phyloP scores from a whole-genome alignment of 2,888 invertebrate species.

The Agonopterix arenella region DNA sequence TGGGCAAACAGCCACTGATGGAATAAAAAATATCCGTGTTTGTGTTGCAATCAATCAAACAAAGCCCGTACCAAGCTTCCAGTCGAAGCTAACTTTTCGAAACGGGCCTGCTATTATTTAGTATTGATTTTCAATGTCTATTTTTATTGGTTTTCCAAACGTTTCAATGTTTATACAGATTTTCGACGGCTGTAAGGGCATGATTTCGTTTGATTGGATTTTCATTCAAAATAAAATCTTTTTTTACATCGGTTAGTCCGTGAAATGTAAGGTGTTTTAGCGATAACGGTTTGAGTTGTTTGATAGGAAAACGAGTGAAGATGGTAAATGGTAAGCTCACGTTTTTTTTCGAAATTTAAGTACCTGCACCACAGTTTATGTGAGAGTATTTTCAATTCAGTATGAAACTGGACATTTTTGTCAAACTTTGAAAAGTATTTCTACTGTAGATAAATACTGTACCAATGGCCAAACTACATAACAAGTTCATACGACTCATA shows the following conservation, averaged over 20 bases:
- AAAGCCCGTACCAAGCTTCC: slow-evolving; percentile 44
- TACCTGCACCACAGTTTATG: too few relatives aligned
- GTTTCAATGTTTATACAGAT: slow-evolving; percentile 48
- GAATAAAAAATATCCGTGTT: slow-evolving; percentile 59
- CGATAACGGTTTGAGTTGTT: not conserved
- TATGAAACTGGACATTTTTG: too few relatives aligned
- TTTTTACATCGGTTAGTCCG: not conserved
- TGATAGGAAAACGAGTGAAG: too few relatives aligned
- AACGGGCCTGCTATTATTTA: slow-evolving; percentile 55
- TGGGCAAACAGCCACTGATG: slow-evolving; percentile 47
- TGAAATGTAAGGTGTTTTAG: not conserved
- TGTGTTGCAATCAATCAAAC: slow-evolving; percentile 72
- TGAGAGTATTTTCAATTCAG: too few relatives aligned
- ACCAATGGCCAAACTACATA: too few relatives aligned
- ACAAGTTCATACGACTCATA: too few relatives aligned
- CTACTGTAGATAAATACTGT: too few relatives aligned
- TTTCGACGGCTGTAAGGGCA: slow-evolving; percentile 42
- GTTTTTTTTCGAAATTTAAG: too few relatives aligned
- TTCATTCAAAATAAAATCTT: slow-evolving; percentile 24
- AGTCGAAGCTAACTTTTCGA: slow-evolving; percentile 59
- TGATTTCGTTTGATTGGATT: slow-evolving; percentile 44
- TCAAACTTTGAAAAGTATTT: too few relatives aligned
- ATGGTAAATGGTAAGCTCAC: too few relatives aligned
- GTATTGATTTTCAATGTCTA: slow-evolving; percentile 57
- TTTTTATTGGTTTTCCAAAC: slow-evolving; percentile 52